A percentile compares a stretch with the other conserved stretches of the same genome.
Evolutionary conservation across 2,797 vertebrate genomes (phyloP).

Genomic region (Sebastes variabilis): DNA sequence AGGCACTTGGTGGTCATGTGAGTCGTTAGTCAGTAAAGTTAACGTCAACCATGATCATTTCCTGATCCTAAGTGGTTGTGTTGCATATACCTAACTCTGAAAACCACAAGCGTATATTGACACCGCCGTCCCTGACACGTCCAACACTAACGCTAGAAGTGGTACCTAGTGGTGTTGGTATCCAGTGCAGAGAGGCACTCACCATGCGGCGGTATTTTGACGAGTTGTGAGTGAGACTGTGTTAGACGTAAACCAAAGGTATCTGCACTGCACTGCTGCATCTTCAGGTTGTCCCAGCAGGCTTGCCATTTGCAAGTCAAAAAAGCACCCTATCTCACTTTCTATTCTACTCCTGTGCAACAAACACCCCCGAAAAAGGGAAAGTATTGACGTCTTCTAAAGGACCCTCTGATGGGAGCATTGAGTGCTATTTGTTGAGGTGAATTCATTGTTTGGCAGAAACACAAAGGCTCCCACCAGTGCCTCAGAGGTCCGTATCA

Average conservation of each 20-base stretch:
- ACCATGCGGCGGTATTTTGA: not conserved
- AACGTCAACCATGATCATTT: too few species aligned
- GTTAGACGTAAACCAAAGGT: not conserved
- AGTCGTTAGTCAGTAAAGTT: too few species aligned
- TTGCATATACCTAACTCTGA: too few species aligned
- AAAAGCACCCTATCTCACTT: not conserved
- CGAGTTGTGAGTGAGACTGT: not conserved
- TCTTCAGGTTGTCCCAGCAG: not conserved
- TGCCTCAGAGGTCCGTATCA: conserved; percentile 12
- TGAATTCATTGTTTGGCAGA: conserved; percentile 26
- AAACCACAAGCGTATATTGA: too few species aligned
- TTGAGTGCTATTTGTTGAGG: conserved; percentile 11
- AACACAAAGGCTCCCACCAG: conserved; percentile 12
- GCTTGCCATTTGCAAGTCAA: not conserved
- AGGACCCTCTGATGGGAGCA: not conserved
- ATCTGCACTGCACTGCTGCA: not conserved
- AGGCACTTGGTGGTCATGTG: too few species aligned
- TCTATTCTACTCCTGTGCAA: not conserved
- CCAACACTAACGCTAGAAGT: not conserved
- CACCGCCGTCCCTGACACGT: too few species aligned
- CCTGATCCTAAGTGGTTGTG: too few species aligned
- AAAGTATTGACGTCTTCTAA: conserved; percentile 8
- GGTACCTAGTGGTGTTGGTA: not conserved
- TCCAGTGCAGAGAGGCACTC: not conserved
- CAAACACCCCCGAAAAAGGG: not conserved